These are phyloP conservation scores for Elegia similella DNA, from an alignment of 2,888 invertebrate species.

Conservation along the genomic window DNA sequence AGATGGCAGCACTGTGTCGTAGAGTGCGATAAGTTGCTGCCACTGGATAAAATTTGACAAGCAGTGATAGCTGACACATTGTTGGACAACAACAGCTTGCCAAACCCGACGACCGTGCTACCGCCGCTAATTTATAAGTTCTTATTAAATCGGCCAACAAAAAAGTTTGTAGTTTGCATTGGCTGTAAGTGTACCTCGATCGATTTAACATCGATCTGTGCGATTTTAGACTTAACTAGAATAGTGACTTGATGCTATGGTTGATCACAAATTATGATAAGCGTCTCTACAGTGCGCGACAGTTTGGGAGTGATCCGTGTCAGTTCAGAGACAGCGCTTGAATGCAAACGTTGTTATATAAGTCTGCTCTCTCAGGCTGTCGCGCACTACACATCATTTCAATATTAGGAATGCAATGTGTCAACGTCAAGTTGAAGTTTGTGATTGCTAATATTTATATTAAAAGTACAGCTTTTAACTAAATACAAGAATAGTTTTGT, in stretches of 20 bases:
- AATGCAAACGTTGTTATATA: too few species aligned
- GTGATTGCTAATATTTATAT: constrained; percentile 24
- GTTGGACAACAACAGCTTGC: too few species aligned
- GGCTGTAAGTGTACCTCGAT: constrained; percentile 26
- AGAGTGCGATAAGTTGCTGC: too few species aligned
- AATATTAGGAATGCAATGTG: constrained; percentile 27
- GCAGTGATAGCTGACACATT: too few species aligned
- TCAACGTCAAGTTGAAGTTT: constrained; percentile 28
- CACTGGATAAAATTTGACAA: too few species aligned
- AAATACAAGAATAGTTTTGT: constrained; percentile 13
- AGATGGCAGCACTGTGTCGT: too few species aligned
- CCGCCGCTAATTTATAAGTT: too few species aligned
- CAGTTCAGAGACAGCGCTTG: too few species aligned
- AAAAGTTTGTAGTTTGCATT: not conserved
- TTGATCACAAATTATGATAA: constrained; percentile 53
- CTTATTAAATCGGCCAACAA: not conserved
- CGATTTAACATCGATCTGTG: constrained; percentile 23
- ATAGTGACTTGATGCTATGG: constrained; percentile 43
- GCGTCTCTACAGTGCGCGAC: not conserved
- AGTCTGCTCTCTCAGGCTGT: too few species aligned
- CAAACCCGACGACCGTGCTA: too few species aligned
- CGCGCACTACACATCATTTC: too few species aligned
- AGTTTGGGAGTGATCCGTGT: not conserved
- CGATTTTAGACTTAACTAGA: constrained; percentile 47
- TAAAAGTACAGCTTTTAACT: not conserved